Conservation (phyloP, 2,888 invertebrate species). For the Euclidia mi region DNA sequence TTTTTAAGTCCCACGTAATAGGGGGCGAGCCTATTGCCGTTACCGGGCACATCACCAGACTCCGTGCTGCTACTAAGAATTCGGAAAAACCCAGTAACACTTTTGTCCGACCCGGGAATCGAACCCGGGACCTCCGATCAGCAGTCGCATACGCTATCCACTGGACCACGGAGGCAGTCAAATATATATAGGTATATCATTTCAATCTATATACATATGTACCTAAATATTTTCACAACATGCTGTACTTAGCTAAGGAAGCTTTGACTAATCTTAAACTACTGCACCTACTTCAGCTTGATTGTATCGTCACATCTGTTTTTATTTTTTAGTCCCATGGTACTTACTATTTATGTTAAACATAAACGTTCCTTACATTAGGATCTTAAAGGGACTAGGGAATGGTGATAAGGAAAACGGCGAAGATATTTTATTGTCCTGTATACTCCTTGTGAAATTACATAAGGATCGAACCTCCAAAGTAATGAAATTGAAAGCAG, state of each 20-base stretch:
- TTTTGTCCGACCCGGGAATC: too few relatives aligned
- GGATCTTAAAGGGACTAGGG: conserved; percentile 42
- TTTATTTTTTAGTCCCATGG: conserved; percentile 46
- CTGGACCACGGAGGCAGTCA: too few relatives aligned
- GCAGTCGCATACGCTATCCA: too few relatives aligned
- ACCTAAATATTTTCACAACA: too few relatives aligned
- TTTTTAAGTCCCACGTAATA: too few relatives aligned
- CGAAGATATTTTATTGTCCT: conserved; percentile 42
- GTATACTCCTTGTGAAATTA: conserved; percentile 40
- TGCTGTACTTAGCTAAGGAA: too few relatives aligned
- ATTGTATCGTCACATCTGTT: conserved; percentile 43
- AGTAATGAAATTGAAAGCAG: conserved; percentile 49
- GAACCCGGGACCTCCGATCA: not conserved
- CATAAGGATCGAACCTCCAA: conserved; percentile 35
- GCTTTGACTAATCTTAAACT: conserved; percentile 6
- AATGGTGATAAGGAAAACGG: conserved; percentile 50
- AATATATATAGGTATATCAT: too few relatives aligned
- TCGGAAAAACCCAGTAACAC: too few relatives aligned
- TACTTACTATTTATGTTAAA: conserved; percentile 51
- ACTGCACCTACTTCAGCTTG: conserved; percentile 20
- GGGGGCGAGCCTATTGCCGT: too few relatives aligned
- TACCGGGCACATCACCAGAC: too few relatives aligned
- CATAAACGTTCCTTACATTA: conserved; percentile 53
- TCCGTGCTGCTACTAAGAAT: too few relatives aligned
- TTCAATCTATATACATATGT: too few relatives aligned